Evolutionary conservation across 2,797 vertebrate species (phyloP).

Genomic region (Adelosebastes latens): DNA sequence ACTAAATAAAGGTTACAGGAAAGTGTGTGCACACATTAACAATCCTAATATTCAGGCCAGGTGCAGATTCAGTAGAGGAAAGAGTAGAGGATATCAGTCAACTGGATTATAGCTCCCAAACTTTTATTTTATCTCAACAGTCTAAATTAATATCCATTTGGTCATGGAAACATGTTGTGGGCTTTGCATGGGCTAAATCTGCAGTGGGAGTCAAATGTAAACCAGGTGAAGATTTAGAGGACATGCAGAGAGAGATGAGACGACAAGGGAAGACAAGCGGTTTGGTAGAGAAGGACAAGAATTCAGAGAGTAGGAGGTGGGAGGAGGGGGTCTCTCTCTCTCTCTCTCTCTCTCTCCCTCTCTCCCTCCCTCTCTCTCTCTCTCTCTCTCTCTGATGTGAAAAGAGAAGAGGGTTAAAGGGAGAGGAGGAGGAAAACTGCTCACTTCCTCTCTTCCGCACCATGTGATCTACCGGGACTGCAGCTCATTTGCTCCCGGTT

Average conservation of each 20-base stretch:
- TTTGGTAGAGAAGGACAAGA: not conserved
- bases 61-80: too few relatives aligned
- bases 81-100: too few relatives aligned
- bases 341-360: too few relatives aligned
- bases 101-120: too few relatives aligned
- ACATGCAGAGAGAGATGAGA: not conserved
- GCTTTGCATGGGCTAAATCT: not conserved
- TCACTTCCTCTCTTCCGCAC: conserved; percentile 68
- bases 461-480: conserved; percentile 49
- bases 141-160: too few relatives aligned
- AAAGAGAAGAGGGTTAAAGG: not conserved
- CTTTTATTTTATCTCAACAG: too few relatives aligned
- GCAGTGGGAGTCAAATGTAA: not conserved
- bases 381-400: too few relatives aligned
- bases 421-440: not conserved
- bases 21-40: too few relatives aligned
- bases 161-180: too few relatives aligned
- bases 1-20: too few relatives aligned
- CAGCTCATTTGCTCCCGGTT: conserved; percentile 14
- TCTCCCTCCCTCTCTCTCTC: too few relatives aligned
- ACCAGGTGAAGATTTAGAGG: not conserved
- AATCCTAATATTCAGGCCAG: too few relatives aligned
- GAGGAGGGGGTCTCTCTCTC: not conserved
- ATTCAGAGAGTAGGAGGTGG: not conserved
- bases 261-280: not conserved